phyloP scores from a whole-genome alignment of 2,113 vertebrate genomes.

The Eudyptes chrysolophus region DNA sequence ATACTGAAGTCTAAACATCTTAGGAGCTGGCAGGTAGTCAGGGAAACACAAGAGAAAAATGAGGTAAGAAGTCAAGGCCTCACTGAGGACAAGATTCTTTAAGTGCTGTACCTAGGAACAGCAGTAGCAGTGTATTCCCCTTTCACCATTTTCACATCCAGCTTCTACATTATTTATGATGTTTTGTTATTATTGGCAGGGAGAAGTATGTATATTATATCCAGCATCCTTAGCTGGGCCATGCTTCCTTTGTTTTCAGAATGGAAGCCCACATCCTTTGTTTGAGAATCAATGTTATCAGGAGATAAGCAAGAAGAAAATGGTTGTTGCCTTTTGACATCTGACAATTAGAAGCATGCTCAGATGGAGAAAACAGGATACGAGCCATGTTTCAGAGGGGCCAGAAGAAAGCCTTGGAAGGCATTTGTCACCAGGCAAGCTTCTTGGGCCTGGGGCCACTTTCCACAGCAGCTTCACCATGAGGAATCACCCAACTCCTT shows the following conservation, averaged over 20 bases:
- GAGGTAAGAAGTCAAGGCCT: background rate
- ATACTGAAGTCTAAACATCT: background rate
- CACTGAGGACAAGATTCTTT: background rate
- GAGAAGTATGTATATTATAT: conserved; percentile 45
- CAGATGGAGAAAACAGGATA: conserved; percentile 77
- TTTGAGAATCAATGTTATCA: conserved; percentile 74
- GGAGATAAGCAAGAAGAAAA: conserved; percentile 78
- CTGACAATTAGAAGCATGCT: conserved; percentile 69
- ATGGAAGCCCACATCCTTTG: conserved; percentile 73
- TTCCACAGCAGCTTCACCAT: background rate
- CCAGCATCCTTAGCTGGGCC: conserved; percentile 53
- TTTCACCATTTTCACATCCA: conserved; percentile 30
- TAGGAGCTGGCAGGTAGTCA: background rate
- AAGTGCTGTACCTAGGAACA: background rate
- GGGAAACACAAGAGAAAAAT: background rate
- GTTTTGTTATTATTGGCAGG: conserved; percentile 60
- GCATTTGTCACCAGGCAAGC: conserved; percentile 50
- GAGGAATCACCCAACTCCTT: conserved; percentile 7
- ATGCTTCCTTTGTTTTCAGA: conserved; percentile 77
- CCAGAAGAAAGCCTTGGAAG: conserved; percentile 60
- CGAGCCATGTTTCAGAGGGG: conserved; percentile 50
- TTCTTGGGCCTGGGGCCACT: background rate
- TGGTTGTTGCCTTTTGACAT: conserved; percentile 72
- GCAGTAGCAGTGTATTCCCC: background rate
- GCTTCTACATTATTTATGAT: conserved; percentile 60